Conservation (phyloP, 2,797 vertebrate genomes). For the Enteromius argenteus region DNA sequence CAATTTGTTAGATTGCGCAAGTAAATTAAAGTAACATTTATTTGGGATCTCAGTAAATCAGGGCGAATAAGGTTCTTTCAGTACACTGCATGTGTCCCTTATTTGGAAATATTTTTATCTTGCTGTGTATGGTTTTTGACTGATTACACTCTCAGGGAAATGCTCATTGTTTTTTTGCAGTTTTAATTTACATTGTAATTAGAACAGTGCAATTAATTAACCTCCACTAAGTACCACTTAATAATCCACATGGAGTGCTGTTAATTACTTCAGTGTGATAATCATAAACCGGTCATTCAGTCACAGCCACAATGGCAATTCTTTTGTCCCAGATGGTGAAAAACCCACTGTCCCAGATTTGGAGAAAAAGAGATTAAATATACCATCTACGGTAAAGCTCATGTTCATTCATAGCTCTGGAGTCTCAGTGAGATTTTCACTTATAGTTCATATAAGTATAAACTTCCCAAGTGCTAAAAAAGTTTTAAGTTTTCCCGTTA, state of each 20-base stretch:
- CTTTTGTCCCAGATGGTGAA: conserved; percentile 34
- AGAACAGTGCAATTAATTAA: conserved; percentile 62
- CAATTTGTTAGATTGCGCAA: not conserved
- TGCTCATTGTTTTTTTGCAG: conserved; percentile 51
- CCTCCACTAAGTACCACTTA: conserved; percentile 57
- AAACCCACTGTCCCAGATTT: conserved; percentile 38
- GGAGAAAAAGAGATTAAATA: conserved; percentile 25
- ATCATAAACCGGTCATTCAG: conserved; percentile 54
- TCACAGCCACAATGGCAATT: conserved; percentile 19
- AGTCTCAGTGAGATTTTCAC: not conserved
- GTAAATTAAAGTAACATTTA: not conserved
- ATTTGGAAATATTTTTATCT: conserved; percentile 22
- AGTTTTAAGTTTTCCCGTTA: not conserved
- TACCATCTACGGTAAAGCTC: not conserved
- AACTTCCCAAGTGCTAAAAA: not conserved
- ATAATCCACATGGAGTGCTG: conserved; percentile 51
- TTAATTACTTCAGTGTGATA: conserved; percentile 58
- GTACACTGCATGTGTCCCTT: not conserved
- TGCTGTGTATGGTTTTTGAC: conserved; percentile 42
- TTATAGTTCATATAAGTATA: not conserved
- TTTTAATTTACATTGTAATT: conserved; percentile 62
- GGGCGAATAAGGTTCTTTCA: not conserved
- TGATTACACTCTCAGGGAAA: conserved; percentile 52
- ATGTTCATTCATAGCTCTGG: not conserved
- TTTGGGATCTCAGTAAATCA: conserved; percentile 3